A percentile compares a stretch with the other conserved stretches of the same genome.
Conservation (phyloP, 2,888 invertebrate species). For the Mimas tiliae region DNA sequence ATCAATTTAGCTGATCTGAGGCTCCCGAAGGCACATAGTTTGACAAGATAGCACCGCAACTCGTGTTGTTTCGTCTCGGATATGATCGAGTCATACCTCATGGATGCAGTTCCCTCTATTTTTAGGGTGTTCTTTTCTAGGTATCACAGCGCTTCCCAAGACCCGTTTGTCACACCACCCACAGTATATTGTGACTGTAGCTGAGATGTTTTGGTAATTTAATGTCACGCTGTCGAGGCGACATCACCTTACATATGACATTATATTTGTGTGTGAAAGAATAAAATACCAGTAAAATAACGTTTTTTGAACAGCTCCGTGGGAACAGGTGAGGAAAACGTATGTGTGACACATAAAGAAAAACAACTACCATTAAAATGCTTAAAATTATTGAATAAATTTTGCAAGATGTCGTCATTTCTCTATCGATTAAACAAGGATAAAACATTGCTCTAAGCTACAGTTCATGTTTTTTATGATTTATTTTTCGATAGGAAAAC, state of each 20-base stretch:
- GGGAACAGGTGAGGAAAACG: slow-evolving; percentile 83
- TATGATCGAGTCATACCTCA: slow-evolving; percentile 45
- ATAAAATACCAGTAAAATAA: slow-evolving; percentile 79
- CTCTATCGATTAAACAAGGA: slow-evolving; percentile 57
- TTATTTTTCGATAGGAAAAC: slow-evolving; percentile 86
- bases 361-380: slow-evolving; percentile 48
- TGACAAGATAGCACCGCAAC: slow-evolving; percentile 55
- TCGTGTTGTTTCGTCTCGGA: slow-evolving; percentile 52
- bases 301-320: slow-evolving; percentile 83
- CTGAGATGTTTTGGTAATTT: slow-evolving; percentile 76
- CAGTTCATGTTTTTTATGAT: slow-evolving; percentile 45
- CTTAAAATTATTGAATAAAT: slow-evolving; percentile 40
- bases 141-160: slow-evolving; percentile 72
- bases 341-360: slow-evolving; percentile 69
- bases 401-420: slow-evolving; percentile 48
- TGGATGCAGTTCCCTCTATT: slow-evolving; percentile 67
- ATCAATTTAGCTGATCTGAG: slow-evolving; percentile 73
- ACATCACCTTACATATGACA: slow-evolving; percentile 79
- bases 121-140: slow-evolving; percentile 84
- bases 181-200: slow-evolving; percentile 73
- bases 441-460: slow-evolving; percentile 46
- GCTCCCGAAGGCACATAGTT: slow-evolving; percentile 62
- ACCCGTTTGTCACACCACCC: slow-evolving; percentile 64
- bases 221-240: slow-evolving; percentile 78
- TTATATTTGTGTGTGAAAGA: slow-evolving; percentile 80